Percentiles rank a stretch among this genome's conserved stretches.
phyloP scores from a whole-genome alignment of 2,888 invertebrate species.

The Cryptus viduatorius region DNA sequence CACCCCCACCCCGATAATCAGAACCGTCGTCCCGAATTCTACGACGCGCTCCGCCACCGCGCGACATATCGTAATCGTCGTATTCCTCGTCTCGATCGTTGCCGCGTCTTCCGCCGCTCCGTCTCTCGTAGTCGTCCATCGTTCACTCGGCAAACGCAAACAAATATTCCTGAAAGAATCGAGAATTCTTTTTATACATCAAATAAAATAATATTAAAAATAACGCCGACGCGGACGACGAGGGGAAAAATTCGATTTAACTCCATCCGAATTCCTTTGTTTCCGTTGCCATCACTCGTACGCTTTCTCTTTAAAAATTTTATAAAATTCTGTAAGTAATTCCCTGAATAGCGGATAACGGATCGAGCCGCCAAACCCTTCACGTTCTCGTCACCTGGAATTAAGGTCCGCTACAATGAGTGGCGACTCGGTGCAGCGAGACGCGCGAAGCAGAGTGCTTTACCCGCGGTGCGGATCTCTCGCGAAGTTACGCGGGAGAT shows the following conservation, averaged over 20 bases:
- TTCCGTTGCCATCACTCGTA: too few species aligned
- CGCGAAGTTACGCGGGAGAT: constrained; percentile 62
- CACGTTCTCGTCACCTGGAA: constrained; percentile 45
- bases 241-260: background rate
- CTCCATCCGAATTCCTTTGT: too few species aligned
- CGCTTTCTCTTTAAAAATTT: too few species aligned
- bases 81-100: constrained; percentile 61
- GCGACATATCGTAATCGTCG: constrained; percentile 56
- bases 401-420: constrained; percentile 29
- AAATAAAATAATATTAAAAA: background rate
- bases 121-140: constrained; percentile 62
- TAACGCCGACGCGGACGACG: too few species aligned
- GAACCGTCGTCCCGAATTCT: constrained; percentile 60
- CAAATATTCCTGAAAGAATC: constrained; percentile 11
- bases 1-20: constrained; percentile 69
- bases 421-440: background rate
- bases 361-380: background rate
- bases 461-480: background rate
- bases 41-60: constrained; percentile 48
- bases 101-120: constrained; percentile 49
- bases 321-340: too few species aligned
- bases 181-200: background rate
- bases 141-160: background rate
- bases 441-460: constrained; percentile 4
- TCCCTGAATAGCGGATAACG: too few species aligned